Evolutionary conservation across 2,888 invertebrate genomes (phyloP), one percentile per base, ranked within the genome.

Genomic region (Trissolcus japonicus): DNA sequence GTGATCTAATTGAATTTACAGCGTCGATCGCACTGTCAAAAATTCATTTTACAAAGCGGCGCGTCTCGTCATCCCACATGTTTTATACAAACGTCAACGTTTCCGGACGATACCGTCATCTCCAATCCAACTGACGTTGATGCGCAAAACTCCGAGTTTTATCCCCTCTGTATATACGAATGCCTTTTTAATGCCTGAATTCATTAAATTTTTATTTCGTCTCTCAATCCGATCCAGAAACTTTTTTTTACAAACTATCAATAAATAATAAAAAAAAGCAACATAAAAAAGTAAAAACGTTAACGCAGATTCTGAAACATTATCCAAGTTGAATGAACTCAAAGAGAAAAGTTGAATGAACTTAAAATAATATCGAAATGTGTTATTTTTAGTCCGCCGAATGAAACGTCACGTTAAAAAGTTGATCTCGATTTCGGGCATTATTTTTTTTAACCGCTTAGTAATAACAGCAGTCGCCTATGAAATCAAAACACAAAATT

Each of bases 101-200:
- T 72, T 72, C 72, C 72, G 72, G 72, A 65, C 65, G 72, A 72
- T 72, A 65, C 63, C 65, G 72, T 65, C 72, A 72, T 65, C 48
- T 25, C 25, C 25, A 6, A 6, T 25, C 65, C 54, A 21, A 40
- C n/a, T 59, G 72, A 65, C 72, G 54, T 63, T 72, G 72, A 72
- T 54, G 48, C 59, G 72, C 65, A 29, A 63, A 71, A 71, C 57
- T 57, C n/a, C 71, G 71, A 71, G 63, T 63, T 71, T 61, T 63
- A 25, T 25, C 60, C 57, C 71, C 53, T 53, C 35, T 25, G 3
- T 6, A 25, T 43, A 57, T 63, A 63, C 57, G 62, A 57, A 50
- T 4, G 43, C 13, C 43, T 43, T 43, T 43, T 43, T 25, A 14
- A 43, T 43, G 43, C 25, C 25, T 25, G 25, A 43, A n/a, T 43